Base-by-base conservation (phyloP, 1,140 invertebrate genomes). In the Solen grandis region DNA sequence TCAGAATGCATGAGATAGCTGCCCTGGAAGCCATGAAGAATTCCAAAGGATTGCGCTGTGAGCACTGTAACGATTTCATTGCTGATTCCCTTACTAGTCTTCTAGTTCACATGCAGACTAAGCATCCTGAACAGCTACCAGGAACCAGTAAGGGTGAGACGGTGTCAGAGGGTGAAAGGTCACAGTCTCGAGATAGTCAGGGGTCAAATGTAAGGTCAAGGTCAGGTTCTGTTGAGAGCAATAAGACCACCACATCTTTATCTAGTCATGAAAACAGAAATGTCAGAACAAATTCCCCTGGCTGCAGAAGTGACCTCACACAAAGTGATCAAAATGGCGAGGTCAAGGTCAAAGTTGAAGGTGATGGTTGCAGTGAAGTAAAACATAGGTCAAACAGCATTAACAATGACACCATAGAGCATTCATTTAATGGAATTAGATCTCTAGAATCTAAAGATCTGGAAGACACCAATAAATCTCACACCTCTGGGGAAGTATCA, bases 1-100 rank as follows among this genome's bases (percentile, higher is more conserved):
- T 88, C 25, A 79, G 83, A 62, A 87, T 89, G 27, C 89, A 90
- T 54, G 86, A 88, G 65, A 88, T 89, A 33, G 66, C 83, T 22
- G 86, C 87, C 10, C 70, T 85, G 65, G 78, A 82, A 81, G 76
- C 83, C 36, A 63, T 80, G 57, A 80, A 80, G 54, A 84, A 75
- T 65, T 57, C 55, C 50, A 86, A 74, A 50, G 83, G 74, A 63
- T 66, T 83, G 27, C 83, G 80, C 41, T 90, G 89, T 77, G 81
- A 87, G 50, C 84, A 86, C 46, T 90, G 89, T 81, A 77, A 74
- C 36, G 69, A 80, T 1, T 86, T 83, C 59, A 46, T 88, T 5
- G 84, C 81, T 14, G 88, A 88, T 55, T 84, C 84, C 4, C 59
- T 86, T 10, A 82, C 85, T 19, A 82, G 85, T 76, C 70, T 90